A percentile compares a stretch with the other conserved stretches of the same genome.
Conservation (phyloP, 2,888 invertebrate species). For the Leucozona laternaria region DNA sequence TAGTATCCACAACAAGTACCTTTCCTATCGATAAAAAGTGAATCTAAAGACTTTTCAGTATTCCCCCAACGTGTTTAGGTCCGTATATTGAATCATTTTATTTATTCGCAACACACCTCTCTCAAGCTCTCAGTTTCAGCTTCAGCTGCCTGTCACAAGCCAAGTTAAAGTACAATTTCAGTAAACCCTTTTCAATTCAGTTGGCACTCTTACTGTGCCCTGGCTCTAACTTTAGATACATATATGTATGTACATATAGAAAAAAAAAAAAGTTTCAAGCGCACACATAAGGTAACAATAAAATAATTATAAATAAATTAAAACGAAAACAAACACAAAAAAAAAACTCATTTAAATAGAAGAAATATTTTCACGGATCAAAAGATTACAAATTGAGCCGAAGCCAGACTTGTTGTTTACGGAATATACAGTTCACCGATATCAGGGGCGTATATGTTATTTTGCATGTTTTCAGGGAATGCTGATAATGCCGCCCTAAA, state of each 20-base stretch:
- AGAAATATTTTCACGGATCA: slow-evolving; percentile 72
- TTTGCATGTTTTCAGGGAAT: not conserved
- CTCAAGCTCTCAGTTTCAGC: slow-evolving; percentile 11
- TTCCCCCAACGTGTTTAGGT: slow-evolving; percentile 40
- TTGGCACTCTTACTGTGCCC: slow-evolving; percentile 61
- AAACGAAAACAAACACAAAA: slow-evolving; percentile 35
- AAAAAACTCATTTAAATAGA: slow-evolving; percentile 52
- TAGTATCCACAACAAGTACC: slow-evolving; percentile 61
- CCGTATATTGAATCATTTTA: slow-evolving; percentile 25
- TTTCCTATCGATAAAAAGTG: slow-evolving; percentile 46
- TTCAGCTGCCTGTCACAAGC: slow-evolving; percentile 20
- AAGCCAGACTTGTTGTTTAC: slow-evolving; percentile 47
- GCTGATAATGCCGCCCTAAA: not conserved
- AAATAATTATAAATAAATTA: slow-evolving; percentile 23
- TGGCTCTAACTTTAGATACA: slow-evolving; percentile 4
- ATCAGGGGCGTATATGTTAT: not conserved
- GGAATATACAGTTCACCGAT: not conserved
- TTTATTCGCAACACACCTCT: slow-evolving; percentile 70
- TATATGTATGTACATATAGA: no score
- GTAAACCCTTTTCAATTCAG: slow-evolving; percentile 60
- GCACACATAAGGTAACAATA: slow-evolving; percentile 42
- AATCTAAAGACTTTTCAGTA: slow-evolving; percentile 53
- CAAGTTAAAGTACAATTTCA: slow-evolving; percentile 19
- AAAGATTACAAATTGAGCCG: slow-evolving; percentile 63
- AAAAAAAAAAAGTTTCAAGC: slow-evolving; percentile 29